Percentiles rank a stretch among this genome's conserved stretches.
Evolutionary conservation across 2,797 vertebrate genomes (phyloP).

Genomic region (Eptatretus atami): DNA sequence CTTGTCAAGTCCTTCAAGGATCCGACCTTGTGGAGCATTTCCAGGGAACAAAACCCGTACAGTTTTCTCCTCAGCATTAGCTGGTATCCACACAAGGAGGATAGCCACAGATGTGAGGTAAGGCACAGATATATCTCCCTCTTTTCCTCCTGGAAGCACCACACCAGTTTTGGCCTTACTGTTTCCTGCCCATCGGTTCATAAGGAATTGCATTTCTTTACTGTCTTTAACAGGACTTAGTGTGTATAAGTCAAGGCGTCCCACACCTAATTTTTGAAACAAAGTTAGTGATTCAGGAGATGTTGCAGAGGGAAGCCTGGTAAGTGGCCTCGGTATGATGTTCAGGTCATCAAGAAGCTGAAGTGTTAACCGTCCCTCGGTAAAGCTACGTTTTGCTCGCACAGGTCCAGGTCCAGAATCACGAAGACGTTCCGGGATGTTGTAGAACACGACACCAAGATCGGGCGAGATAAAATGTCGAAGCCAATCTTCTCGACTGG

Average conservation of each 20-base stretch:
- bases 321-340: conserved; percentile 62
- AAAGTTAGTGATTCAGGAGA: conserved; percentile 73
- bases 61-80: conserved; percentile 68
- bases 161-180: conserved; percentile 97
- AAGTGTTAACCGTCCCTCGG: conserved; percentile 65
- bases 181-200: conserved; percentile 97
- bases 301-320: conserved; percentile 51
- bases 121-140: conserved; percentile 90
- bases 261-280: conserved; percentile 91
- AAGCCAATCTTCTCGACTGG: conserved; percentile 65
- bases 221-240: conserved; percentile 91
- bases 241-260: conserved; percentile 81
- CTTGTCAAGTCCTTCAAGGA: conserved; percentile 83
- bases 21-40: conserved; percentile 93
- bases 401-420: conserved; percentile 32
- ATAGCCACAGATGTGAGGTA: conserved; percentile 92
- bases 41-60: conserved; percentile 86
- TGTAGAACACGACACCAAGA: conserved; percentile 86
- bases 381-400: conserved; percentile 65
- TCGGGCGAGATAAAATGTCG: conserved; percentile 93
- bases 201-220: conserved; percentile 98
- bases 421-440: conserved; percentile 69
- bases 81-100: conserved; percentile 84
- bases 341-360: conserved; percentile 68
- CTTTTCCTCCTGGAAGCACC: conserved; percentile 55